phyloP scores from a whole-genome alignment of 2,113 vertebrate species.

The Gnathonemus longibarbis region DNA sequence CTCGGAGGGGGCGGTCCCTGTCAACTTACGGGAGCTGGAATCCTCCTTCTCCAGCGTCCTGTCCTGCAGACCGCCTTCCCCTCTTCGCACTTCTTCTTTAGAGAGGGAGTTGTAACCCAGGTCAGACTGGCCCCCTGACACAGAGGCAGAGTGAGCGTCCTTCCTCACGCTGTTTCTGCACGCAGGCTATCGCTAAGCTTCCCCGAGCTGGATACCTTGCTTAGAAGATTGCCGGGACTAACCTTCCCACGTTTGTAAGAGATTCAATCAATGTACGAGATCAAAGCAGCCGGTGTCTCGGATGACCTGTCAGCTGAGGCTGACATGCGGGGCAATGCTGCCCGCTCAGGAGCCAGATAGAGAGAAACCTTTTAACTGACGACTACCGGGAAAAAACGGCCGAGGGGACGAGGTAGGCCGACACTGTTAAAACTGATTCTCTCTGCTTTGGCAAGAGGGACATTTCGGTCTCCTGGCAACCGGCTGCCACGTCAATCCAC shows the following conservation, averaged over 20 bases:
- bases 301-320: background rate
- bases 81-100: constrained; percentile 80
- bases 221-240: background rate
- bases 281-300: background rate
- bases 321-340: background rate
- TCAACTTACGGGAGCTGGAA: constrained; percentile 73
- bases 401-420: background rate
- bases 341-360: too few relatives aligned
- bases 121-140: constrained; percentile 80
- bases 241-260: background rate
- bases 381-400: background rate
- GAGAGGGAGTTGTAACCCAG: constrained; percentile 78
- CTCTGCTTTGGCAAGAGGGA: background rate
- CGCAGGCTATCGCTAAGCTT: background rate
- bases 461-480: constrained; percentile 20
- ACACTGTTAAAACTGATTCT: background rate
- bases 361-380: background rate
- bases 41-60: constrained; percentile 62
- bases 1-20: background rate
- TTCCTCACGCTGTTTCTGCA: background rate
- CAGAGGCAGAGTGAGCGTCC: constrained; percentile 15
- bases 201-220: background rate
- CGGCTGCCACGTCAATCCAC: constrained; percentile 11
- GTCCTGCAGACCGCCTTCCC: constrained; percentile 58
- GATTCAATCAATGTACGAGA: background rate